These are phyloP conservation scores for Aquatica leii DNA, from an alignment of 2,888 invertebrate species.

Conservation along the genomic window DNA sequence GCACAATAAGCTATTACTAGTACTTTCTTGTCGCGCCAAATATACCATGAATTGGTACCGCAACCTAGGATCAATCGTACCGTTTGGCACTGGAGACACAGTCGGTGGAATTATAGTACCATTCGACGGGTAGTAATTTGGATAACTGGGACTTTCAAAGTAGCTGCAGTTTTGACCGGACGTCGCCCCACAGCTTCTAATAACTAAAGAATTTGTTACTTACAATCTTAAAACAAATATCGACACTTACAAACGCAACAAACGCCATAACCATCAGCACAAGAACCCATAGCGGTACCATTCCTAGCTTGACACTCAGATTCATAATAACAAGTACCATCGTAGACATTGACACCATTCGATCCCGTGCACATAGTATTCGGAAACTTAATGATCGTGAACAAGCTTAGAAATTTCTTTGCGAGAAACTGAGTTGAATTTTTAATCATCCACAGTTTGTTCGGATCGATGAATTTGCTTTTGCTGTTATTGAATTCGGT, in stretches of 20 bases:
- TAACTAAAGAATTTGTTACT: conserved; percentile 68
- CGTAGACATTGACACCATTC: conserved; percentile 65
- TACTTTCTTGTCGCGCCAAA: conserved; percentile 33
- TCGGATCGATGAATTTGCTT: conserved; percentile 36
- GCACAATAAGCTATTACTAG: conserved; percentile 68
- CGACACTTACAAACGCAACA: conserved; percentile 83
- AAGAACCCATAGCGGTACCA: conserved; percentile 71
- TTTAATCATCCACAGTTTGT: conserved; percentile 39
- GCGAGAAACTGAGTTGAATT: conserved; percentile 54
- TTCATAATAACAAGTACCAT: conserved; percentile 76
- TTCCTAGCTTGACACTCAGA: conserved; percentile 71
- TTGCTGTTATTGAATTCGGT: conserved; percentile 15
- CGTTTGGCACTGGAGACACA: conserved; percentile 10
- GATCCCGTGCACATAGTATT: conserved; percentile 69
- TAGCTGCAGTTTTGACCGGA: conserved; percentile 71
- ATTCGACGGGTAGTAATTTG: conserved; percentile 60
- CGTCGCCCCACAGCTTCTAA: conserved; percentile 71
- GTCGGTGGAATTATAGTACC: conserved; percentile 47
- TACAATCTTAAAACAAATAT: too few species aligned
- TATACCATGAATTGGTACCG: conserved; percentile 32
- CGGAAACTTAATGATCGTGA: conserved; percentile 75
- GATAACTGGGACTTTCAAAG: conserved; percentile 77
- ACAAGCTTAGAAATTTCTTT: conserved; percentile 70
- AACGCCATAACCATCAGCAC: conserved; percentile 77
- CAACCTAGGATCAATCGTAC: conserved; percentile 47